Percentiles rank a stretch among this genome's conserved stretches.
phyloP scores from a whole-genome alignment of 2,797 vertebrate genomes.

The Ctenopoma kingsleyae region DNA sequence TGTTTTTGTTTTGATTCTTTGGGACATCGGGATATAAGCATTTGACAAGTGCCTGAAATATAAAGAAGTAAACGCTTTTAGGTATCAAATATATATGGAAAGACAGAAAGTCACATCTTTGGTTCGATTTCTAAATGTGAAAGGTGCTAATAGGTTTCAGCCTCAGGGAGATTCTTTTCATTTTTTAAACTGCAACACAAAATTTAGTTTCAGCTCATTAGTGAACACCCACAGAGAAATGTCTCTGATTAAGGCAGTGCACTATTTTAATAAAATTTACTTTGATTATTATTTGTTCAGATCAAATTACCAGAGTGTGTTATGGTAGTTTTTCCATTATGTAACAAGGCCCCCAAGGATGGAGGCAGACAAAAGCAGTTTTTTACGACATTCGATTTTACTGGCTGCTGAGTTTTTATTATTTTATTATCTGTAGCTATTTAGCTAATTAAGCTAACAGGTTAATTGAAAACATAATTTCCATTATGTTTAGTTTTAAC shows the following conservation, averaged over 20 bases:
- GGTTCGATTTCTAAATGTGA: slow-evolving; percentile 11
- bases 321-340: background rate
- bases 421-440: background rate
- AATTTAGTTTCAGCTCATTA: background rate
- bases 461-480: background rate
- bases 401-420: background rate
- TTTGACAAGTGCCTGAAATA: background rate
- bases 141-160: background rate
- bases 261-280: background rate
- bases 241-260: background rate
- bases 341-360: background rate
- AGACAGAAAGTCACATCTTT: background rate
- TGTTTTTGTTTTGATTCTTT: background rate
- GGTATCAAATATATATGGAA: background rate
- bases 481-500: background rate
- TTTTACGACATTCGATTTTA: background rate
- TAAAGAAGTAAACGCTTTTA: background rate
- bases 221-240: background rate
- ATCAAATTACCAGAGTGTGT: background rate
- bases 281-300: background rate
- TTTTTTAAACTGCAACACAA: background rate
- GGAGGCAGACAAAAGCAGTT: background rate
- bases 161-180: background rate
- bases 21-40: background rate
- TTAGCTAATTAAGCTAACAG: background rate